phyloP scores from a whole-genome alignment of 2,888 invertebrate species.

The Sympetrum striolatum region DNA sequence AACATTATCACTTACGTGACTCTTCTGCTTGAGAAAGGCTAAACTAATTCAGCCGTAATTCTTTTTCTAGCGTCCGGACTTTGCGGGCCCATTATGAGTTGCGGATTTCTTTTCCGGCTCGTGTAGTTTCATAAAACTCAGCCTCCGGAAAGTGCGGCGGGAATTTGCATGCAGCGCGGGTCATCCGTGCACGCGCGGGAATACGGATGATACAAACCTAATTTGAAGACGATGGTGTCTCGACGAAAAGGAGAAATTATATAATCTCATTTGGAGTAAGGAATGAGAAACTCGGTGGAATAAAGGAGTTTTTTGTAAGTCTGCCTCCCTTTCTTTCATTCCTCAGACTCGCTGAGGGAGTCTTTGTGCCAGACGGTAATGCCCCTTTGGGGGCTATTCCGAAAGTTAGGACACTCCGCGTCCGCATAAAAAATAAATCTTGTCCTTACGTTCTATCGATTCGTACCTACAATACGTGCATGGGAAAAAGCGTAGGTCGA shows the following conservation, averaged over 20 bases:
- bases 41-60: neutral
- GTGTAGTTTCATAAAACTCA: neutral
- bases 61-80: neutral
- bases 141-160: neutral
- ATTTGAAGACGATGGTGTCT: neutral
- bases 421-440: no score
- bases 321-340: neutral
- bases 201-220: neutral
- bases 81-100: no score
- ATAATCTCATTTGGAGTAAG: neutral
- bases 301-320: neutral
- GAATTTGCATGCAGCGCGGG: neutral
- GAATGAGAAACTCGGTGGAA: neutral
- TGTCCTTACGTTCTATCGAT: no score
- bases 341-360: neutral
- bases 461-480: no score
- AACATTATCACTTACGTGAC: no score
- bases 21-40: no score
- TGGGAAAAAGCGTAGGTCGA: no score
- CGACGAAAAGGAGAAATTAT: neutral
- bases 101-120: neutral
- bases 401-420: neutral
- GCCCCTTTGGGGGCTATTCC: neutral
- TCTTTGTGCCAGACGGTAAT: neutral
- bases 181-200: neutral